These are phyloP conservation scores for Leucoptera coffeella DNA, from an alignment of 2,888 invertebrate genomes.

Conservation along the genomic window DNA sequence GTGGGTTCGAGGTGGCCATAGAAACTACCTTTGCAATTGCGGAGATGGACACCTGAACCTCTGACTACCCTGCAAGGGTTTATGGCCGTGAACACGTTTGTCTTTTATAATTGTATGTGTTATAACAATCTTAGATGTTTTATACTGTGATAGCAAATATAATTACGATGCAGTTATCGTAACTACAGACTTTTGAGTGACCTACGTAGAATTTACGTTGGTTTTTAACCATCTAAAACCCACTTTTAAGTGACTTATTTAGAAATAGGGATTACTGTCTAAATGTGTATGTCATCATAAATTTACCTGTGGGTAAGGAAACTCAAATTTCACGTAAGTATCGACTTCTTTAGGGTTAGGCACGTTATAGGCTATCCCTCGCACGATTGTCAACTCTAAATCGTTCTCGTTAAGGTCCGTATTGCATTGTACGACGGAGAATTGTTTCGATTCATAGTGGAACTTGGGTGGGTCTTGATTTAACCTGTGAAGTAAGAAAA, in stretches of 20 bases:
- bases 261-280: not conserved
- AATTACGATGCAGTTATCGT: too few relatives aligned
- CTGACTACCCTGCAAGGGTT: too few relatives aligned
- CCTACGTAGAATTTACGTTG: too few relatives aligned
- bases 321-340: conserved; percentile 89
- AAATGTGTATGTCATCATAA: conserved; percentile 2
- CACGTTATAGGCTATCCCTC: conserved; percentile 83
- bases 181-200: too few relatives aligned
- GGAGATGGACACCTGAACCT: too few relatives aligned
- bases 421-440: conserved; percentile 88
- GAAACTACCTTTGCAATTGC: too few relatives aligned
- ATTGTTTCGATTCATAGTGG: conserved; percentile 86
- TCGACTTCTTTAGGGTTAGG: conserved; percentile 82
- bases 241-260: not conserved
- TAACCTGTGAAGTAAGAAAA: conserved; percentile 19
- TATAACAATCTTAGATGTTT: too few relatives aligned
- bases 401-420: conserved; percentile 92
- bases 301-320: conserved; percentile 81
- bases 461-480: conserved; percentile 71
- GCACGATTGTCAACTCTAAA: conserved; percentile 76
- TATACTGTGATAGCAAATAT: too few relatives aligned
- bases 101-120: too few relatives aligned
- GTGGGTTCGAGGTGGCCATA: too few relatives aligned
- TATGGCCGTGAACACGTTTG: too few relatives aligned
- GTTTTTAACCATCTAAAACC: not conserved